These are phyloP conservation scores for Ptychadena robeensis DNA, from an alignment of 2,797 vertebrate genomes.

Conservation along the genomic window DNA sequence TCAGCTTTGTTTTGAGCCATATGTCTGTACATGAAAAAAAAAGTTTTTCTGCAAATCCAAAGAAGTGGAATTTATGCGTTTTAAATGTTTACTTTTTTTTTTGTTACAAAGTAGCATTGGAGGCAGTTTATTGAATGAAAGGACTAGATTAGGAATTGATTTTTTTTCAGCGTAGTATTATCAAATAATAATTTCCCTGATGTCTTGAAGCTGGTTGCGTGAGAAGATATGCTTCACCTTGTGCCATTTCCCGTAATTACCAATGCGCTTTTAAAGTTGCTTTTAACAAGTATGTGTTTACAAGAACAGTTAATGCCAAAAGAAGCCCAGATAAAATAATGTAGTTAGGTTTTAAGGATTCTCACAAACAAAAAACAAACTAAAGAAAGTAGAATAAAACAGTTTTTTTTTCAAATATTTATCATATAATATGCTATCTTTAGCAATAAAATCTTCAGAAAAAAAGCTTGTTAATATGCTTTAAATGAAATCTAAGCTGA, in stretches of 20 bases:
- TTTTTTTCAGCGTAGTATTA: slow-evolving; percentile 47
- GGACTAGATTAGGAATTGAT: slow-evolving; percentile 56
- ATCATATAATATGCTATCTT: slow-evolving; percentile 1
- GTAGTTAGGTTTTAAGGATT: slow-evolving; percentile 25
- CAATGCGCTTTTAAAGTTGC: slow-evolving; percentile 46
- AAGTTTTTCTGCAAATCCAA: slow-evolving; percentile 45
- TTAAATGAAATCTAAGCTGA: neutral
- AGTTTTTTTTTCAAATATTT: slow-evolving; percentile 5
- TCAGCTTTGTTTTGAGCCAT: slow-evolving; percentile 59
- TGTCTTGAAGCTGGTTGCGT: slow-evolving; percentile 48
- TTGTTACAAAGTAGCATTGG: slow-evolving; percentile 37
- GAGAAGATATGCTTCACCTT: slow-evolving; percentile 54
- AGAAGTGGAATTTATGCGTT: slow-evolving; percentile 43
- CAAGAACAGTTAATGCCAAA: slow-evolving; percentile 47
- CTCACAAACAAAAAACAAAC: slow-evolving; percentile 26
- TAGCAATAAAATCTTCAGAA: neutral
- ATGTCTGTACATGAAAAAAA: slow-evolving; percentile 51
- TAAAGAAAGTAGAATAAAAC: slow-evolving; percentile 33
- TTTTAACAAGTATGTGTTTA: slow-evolving; percentile 58
- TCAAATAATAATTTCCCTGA: slow-evolving; percentile 60
- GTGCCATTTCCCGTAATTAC: slow-evolving; percentile 59
- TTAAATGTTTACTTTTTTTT: slow-evolving; percentile 50
- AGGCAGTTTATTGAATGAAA: slow-evolving; percentile 41
- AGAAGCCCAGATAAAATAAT: slow-evolving; percentile 46
- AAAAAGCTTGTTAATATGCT: no score